phyloP scores from a whole-genome alignment of 2,888 invertebrate species.

The Agrenia bidenticulata region DNA sequence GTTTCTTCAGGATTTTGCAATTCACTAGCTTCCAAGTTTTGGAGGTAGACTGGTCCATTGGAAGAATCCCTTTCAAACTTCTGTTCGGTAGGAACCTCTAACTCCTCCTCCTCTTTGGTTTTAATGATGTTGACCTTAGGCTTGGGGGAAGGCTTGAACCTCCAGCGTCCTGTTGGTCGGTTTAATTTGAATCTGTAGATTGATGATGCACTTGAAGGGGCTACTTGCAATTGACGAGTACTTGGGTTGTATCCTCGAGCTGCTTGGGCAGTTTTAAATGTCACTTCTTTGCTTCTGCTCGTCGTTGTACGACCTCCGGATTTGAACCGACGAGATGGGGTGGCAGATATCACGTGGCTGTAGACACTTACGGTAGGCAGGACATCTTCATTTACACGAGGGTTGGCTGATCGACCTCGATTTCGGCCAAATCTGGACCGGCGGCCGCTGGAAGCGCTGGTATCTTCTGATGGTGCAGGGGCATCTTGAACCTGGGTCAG shows the following conservation, averaged over 20 bases:
- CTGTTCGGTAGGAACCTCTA: conserved; percentile 28
- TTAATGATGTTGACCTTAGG: conserved; percentile 66
- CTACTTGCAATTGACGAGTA: conserved; percentile 13
- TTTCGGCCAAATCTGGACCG: conserved; percentile 26
- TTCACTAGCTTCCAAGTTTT: conserved; percentile 36
- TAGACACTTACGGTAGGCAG: conserved; percentile 49
- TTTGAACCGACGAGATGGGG: conserved; percentile 47
- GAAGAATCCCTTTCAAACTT: conserved; percentile 6
- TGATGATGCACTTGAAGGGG: conserved; percentile 46
- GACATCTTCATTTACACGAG: conserved; percentile 34
- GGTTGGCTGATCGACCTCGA: conserved; percentile 29
- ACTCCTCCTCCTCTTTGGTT: conserved; percentile 50
- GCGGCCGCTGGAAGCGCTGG: conserved; percentile 1
- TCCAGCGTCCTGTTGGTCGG: conserved; percentile 82
- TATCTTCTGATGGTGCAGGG: conserved; percentile 14
- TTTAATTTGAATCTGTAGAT: conserved; percentile 77
- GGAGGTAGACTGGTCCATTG: conserved; percentile 33
- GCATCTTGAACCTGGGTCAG: conserved; percentile 24
- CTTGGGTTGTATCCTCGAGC: conserved; percentile 23
- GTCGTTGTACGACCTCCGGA: conserved; percentile 26
- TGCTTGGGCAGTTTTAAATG: conserved; percentile 29
- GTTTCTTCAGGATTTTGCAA: conserved; percentile 45
- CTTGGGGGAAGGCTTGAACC: conserved; percentile 85
- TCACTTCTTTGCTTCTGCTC: conserved; percentile 8
- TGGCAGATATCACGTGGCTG: conserved; percentile 50